Evolutionary conservation across 2,888 invertebrate species (phyloP).

Genomic region (Archaeoteleia sp.): DNA sequence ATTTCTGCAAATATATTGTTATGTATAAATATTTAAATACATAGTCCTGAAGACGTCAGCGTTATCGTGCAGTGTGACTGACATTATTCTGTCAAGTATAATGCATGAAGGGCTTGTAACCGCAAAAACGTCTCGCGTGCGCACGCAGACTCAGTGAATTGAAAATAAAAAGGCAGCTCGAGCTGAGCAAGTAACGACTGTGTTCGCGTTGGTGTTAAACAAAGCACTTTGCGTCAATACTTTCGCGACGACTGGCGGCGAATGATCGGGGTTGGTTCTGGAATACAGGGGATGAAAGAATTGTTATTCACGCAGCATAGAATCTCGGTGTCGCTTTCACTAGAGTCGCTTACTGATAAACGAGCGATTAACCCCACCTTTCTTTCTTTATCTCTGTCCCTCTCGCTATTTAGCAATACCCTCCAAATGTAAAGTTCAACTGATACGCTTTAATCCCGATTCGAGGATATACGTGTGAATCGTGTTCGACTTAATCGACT

Average conservation of each 20-base stretch:
- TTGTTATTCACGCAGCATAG: constrained; percentile 73
- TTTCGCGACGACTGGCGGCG: constrained; percentile 57
- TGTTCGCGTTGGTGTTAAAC: constrained; percentile 24
- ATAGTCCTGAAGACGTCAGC: constrained; percentile 26
- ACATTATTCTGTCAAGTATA: constrained; percentile 42
- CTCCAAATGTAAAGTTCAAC: constrained; percentile 67
- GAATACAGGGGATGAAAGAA: constrained; percentile 51
- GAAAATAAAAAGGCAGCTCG: constrained; percentile 62
- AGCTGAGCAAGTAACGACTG: constrained; percentile 60
- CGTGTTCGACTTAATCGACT: constrained; percentile 66
- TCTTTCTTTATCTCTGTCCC: constrained; percentile 23
- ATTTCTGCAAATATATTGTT: not conserved
- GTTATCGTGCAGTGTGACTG: constrained; percentile 34
- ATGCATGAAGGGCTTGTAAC: constrained; percentile 51
- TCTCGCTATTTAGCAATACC: constrained; percentile 53
- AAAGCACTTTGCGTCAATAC: constrained; percentile 61
- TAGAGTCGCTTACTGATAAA: constrained; percentile 74
- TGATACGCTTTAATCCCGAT: constrained; percentile 55
- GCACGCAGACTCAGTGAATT: constrained; percentile 65
- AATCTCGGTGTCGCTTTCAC: constrained; percentile 73
- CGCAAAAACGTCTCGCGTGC: constrained; percentile 58
- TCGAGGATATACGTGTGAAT: constrained; percentile 24
- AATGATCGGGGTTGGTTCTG: constrained; percentile 35
- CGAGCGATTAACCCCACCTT: constrained; percentile 70
- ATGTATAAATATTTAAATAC: constrained; percentile 14